Percentiles rank a stretch among this genome's conserved stretches.
Evolutionary conservation across 2,797 vertebrate genomes (phyloP).

Genomic region (Pantherophis alleghaniensis): DNA sequence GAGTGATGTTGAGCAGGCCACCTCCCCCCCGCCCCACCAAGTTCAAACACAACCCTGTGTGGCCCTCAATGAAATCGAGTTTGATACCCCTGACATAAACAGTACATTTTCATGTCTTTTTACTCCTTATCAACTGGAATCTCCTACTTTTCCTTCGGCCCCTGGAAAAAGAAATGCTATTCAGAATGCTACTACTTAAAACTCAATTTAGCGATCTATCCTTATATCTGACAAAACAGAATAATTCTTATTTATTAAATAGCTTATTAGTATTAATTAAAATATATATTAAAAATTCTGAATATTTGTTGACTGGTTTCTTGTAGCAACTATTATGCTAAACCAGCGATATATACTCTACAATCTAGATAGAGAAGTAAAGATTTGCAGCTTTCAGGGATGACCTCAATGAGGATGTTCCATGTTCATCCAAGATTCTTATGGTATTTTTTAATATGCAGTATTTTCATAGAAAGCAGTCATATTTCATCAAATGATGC

Average conservation of each 20-base stretch:
- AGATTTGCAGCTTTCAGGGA: neutral
- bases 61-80: too few relatives aligned
- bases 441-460: neutral
- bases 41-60: too few relatives aligned
- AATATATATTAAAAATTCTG: neutral
- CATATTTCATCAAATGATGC: neutral
- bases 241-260: neutral
- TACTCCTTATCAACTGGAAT: neutral
- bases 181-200: neutral
- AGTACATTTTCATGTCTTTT: neutral
- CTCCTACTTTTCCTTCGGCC: neutral
- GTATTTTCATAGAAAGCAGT: neutral
- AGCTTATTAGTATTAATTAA: neutral
- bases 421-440: neutral
- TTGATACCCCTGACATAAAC: neutral
- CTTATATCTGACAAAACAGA: neutral
- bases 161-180: neutral
- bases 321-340: neutral
- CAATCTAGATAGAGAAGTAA: neutral
- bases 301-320: neutral
- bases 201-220: neutral
- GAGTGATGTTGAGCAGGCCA: too few relatives aligned
- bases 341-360: neutral
- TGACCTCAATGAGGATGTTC: neutral
- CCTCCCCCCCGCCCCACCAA: fast-evolving